Evolutionary conservation across 2,113 vertebrate genomes (phyloP).

Genomic region (Microcebus ravelobensis): DNA sequence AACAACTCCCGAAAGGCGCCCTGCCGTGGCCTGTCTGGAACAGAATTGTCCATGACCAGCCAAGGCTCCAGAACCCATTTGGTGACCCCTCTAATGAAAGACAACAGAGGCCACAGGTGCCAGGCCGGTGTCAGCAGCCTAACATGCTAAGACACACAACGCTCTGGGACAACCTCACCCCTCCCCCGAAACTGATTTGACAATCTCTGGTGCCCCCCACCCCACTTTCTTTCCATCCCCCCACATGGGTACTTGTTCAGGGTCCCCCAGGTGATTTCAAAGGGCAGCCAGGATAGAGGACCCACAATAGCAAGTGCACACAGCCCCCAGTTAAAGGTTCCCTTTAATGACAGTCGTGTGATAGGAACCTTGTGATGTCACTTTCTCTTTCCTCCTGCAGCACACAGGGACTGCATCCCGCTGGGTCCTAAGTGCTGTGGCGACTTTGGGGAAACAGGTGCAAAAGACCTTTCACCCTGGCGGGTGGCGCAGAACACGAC

Average conservation of each 20-base stretch:
- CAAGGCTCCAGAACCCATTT: neutral
- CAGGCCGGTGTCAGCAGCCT: neutral
- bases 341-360: too few species aligned
- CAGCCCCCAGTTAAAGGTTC: neutral
- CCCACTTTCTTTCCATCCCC: rapidly evolving
- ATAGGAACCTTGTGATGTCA: rapidly evolving
- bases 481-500: rapidly evolving
- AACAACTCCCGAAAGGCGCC: neutral
- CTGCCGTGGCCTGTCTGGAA: neutral
- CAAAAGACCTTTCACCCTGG: neutral
- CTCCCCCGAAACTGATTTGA: rapidly evolving
- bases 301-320: neutral
- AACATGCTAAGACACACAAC: neutral
- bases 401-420: neutral
- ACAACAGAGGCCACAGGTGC: neutral
- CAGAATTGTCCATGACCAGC: neutral
- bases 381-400: neutral
- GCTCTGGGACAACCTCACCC: too few species aligned
- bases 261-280: neutral
- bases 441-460: neutral
- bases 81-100: neutral
- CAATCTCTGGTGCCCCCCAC: neutral
- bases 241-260: neutral
- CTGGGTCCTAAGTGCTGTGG: rapidly evolving
- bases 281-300: neutral